phyloP scores from a whole-genome alignment of 2,797 vertebrate genomes.

The Scolopax rusticola region DNA sequence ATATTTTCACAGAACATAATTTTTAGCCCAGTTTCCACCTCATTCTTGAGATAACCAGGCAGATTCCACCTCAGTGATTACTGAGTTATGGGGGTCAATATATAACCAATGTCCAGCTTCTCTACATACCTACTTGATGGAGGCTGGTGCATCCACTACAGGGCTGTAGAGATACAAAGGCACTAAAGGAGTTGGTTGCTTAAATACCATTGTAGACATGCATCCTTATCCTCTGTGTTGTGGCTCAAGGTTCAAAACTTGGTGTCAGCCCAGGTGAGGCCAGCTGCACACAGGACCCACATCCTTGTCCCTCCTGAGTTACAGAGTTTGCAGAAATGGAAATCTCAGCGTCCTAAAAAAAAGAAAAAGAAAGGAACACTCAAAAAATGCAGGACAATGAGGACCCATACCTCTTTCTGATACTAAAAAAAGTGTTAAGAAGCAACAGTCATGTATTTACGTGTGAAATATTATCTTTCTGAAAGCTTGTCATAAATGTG shows the following conservation, averaged over 20 bases:
- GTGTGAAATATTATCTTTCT: background rate
- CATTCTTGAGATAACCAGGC: constrained; percentile 1
- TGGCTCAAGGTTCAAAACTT: accelerated
- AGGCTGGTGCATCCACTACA: background rate
- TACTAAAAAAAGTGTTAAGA: background rate
- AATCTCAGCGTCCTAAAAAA: background rate
- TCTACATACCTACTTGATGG: background rate
- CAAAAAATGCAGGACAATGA: background rate
- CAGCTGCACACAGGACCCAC: background rate
- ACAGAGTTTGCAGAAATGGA: background rate
- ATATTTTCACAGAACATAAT: constrained; percentile 50
- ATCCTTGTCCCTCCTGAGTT: background rate
- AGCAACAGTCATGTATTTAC: background rate
- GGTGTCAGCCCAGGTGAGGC: background rate
- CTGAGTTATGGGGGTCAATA: background rate
- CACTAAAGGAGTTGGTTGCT: background rate
- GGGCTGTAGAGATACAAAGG: background rate
- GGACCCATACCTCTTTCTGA: background rate
- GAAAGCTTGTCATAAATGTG: constrained; percentile 39
- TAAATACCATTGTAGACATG: background rate
- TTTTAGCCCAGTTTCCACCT: background rate
- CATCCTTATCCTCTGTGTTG: background rate
- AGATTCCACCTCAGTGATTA: constrained; percentile 20
- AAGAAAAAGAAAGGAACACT: background rate
- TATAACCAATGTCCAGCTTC: background rate